These are phyloP conservation scores for Staurois parvus DNA, from an alignment of 2,797 vertebrate species.

Conservation along the genomic window DNA sequence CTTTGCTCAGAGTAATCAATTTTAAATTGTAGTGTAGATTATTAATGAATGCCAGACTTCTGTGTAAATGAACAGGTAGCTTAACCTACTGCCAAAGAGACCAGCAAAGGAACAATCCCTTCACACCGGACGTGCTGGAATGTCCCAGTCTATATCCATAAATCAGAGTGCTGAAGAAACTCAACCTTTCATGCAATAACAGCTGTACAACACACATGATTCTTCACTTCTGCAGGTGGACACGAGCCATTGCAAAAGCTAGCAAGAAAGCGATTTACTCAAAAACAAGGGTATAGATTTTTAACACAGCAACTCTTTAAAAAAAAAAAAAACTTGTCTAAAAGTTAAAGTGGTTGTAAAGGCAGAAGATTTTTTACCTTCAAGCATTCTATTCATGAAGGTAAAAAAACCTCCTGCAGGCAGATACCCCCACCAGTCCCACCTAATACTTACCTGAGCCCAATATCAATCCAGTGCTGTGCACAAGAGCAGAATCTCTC, in stretches of 20 bases:
- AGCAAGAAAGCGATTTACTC: too few species aligned
- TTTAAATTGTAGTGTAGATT: background rate
- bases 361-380: too few species aligned
- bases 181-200: background rate
- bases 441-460: too few species aligned
- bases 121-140: background rate
- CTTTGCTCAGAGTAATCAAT: background rate
- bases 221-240: background rate
- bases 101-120: background rate
- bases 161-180: background rate
- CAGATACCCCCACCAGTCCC: too few species aligned
- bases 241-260: background rate
- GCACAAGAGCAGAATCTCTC: too few species aligned
- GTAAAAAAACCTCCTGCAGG: too few species aligned
- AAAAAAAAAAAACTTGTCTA: too few species aligned
- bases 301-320: too few species aligned
- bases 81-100: background rate
- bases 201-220: background rate
- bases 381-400: too few species aligned
- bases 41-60: constrained; percentile 20
- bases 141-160: background rate
- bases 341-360: too few species aligned
- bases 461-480: too few species aligned
- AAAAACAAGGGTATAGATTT: too few species aligned
- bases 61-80: background rate